Percentiles rank a stretch among this genome's conserved stretches.
These are phyloP conservation scores for Catharus bicknelli DNA, from an alignment of 2,113 vertebrate genomes.

Conservation along the genomic window DNA sequence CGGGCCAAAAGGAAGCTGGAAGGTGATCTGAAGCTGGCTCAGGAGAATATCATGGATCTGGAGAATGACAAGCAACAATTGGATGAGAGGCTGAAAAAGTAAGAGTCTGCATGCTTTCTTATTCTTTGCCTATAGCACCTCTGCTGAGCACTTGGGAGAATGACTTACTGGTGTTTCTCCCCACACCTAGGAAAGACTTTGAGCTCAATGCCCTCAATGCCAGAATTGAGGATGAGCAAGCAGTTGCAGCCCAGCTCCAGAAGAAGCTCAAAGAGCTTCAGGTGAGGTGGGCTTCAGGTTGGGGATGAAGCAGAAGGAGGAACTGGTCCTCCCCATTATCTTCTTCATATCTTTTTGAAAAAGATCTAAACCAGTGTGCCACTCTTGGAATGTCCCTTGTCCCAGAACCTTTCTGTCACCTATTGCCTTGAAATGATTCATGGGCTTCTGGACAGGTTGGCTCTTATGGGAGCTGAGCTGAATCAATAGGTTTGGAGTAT, in stretches of 20 bases:
- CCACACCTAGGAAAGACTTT: slow-evolving; percentile 77
- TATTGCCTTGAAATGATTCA: neutral
- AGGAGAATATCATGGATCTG: slow-evolving; percentile 82
- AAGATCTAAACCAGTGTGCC: neutral
- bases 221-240: slow-evolving; percentile 80
- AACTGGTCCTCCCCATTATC: neutral
- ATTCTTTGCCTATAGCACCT: neutral
- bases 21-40: slow-evolving; percentile 77
- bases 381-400: neutral
- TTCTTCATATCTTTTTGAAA: neutral
- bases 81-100: slow-evolving; percentile 79
- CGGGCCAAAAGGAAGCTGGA: slow-evolving; percentile 80
- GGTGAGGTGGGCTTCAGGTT: slow-evolving; percentile 62
- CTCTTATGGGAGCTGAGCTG: neutral
- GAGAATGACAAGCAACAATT: slow-evolving; percentile 82
- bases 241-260: slow-evolving; percentile 80
- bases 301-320: neutral
- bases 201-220: slow-evolving; percentile 3
- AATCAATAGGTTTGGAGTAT: neutral
- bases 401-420: neutral
- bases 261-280: slow-evolving; percentile 92
- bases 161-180: neutral
- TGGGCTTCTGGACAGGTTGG: neutral
- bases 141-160: neutral
- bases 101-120: neutral